Evolutionary conservation across 1,140 invertebrate species (phyloP), one percentile per base, ranked within the genome.

Genomic region (Colletes latitarsis): DNA sequence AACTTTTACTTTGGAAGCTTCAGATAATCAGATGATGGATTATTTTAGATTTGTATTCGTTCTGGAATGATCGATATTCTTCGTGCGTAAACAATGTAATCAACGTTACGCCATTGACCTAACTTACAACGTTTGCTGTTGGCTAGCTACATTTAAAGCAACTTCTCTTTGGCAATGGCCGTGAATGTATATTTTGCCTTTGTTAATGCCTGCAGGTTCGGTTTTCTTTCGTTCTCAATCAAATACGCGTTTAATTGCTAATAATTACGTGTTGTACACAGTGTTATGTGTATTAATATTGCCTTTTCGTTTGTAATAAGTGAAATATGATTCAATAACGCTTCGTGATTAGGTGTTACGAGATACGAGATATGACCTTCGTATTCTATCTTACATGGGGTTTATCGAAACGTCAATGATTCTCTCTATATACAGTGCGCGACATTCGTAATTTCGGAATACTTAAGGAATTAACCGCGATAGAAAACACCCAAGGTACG

Each of bases 81-180:
- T 64, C 17, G 12, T 5, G 52, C n/a, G 17, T 73, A 57, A 66
- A 73, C 53, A 58, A 17, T 53, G 12, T 14, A 53, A 73, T 79
- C n/a, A 43, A 19, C 53, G 49, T n/a, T n/a, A n/a, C 57, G 57
- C 15, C 62, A 41, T 79, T 79, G 77, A 79, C 58, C 60, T 57
- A 52, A 64, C 52, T 79, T 79, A 46, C 64, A 73, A 79, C 52
- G 77, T 49, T 64, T 41, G 39, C 46, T 8, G 30, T 55, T 55
- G 43, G 60, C 63, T 74, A 74, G 30, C 30, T 30, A 30, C 30
- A 2, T 67, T 75, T 80, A 67, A 67, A 80, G 30, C 43, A 12
- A 41, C 52, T 67, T 14, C 5, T 75, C 43, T 72, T 43, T 66
- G 71, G 55, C 72, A 68, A 62, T 75, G 71, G 55, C 64, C 63